Percentiles rank a stretch among this genome's conserved stretches.
phyloP scores from a whole-genome alignment of 1,140 invertebrate species.

The Pteromalus puparum region DNA sequence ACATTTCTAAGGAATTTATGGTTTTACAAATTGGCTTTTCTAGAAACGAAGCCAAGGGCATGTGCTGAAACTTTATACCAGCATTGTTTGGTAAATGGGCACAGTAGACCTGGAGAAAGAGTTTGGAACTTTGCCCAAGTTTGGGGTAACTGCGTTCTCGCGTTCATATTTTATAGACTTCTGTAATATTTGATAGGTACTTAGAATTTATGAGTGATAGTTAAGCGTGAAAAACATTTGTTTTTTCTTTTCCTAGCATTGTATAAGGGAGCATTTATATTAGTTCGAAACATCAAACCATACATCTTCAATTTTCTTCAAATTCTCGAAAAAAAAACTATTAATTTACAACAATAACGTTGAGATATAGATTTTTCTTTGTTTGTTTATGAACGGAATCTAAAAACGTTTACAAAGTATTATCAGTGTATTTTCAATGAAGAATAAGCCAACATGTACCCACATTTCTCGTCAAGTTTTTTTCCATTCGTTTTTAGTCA shows the following conservation, averaged over 20 bases:
- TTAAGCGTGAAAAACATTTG: not conserved
- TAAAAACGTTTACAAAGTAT: too few relatives aligned
- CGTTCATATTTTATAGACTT: conserved; percentile 10
- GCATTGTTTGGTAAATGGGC: conserved; percentile 17
- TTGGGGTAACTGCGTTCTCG: not conserved
- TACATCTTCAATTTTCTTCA: too few relatives aligned
- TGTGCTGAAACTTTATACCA: not conserved
- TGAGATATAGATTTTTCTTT: too few relatives aligned
- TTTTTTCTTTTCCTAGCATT: too few relatives aligned
- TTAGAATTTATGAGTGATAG: not conserved
- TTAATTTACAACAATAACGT: too few relatives aligned
- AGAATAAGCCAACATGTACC: too few relatives aligned
- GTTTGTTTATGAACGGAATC: too few relatives aligned
- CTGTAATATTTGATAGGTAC: not conserved
- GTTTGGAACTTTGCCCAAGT: conserved; percentile 7
- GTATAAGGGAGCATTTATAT: too few relatives aligned
- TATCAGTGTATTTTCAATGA: too few relatives aligned
- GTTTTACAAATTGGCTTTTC: conserved; percentile 7
- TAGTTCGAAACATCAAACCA: too few relatives aligned
- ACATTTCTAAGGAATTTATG: conserved; percentile 1
- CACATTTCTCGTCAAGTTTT: not conserved
- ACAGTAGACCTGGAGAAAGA: not conserved
- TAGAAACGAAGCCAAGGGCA: conserved; percentile 21
- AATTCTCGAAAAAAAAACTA: too few relatives aligned
- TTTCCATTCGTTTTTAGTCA: not conserved